A percentile compares a stretch with the other conserved stretches of the same genome.
Evolutionary conservation across 1,140 invertebrate genomes (phyloP).

Genomic region (Probaryconus sp.): DNA sequence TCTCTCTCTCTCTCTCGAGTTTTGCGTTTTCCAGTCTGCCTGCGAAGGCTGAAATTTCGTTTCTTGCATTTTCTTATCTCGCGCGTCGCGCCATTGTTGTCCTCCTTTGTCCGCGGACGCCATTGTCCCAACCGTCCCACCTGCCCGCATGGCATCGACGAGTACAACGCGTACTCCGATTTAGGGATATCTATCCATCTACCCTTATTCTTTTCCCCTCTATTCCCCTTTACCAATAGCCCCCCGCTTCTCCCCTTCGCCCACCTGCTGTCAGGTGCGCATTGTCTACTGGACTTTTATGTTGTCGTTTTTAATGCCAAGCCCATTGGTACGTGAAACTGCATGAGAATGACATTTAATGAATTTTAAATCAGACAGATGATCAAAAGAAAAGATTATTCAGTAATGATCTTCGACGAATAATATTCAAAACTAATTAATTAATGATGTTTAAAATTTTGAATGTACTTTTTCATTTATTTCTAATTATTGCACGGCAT

Average conservation of each 20-base stretch:
- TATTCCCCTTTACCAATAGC: no score
- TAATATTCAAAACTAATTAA: no score
- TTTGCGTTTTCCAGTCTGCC: conserved; percentile 30
- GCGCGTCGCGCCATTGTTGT: conserved; percentile 31
- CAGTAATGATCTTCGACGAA: no score
- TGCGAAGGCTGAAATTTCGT: conserved; percentile 27
- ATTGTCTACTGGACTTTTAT: conserved; percentile 41
- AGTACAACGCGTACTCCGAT: conserved; percentile 46
- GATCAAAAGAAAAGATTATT: background rate
- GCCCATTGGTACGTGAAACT: conserved; percentile 3
- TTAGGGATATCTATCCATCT: conserved; percentile 47
- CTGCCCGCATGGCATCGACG: conserved; percentile 55
- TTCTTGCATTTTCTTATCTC: conserved; percentile 57
- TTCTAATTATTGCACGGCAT: no score
- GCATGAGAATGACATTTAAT: background rate
- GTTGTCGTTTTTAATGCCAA: conserved; percentile 11
- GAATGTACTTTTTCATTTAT: no score
- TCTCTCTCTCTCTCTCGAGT: conserved; percentile 10
- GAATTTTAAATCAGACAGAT: conserved; percentile 3
- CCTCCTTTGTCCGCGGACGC: conserved; percentile 33
- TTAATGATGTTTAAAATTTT: no score
- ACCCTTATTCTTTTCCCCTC: conserved; percentile 43
- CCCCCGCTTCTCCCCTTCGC: conserved; percentile 1
- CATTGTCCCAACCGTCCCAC: conserved; percentile 46
- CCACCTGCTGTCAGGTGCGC: background rate